These are phyloP conservation scores for Chanos chanos DNA, from an alignment of 2,797 vertebrate species.

Conservation along the genomic window DNA sequence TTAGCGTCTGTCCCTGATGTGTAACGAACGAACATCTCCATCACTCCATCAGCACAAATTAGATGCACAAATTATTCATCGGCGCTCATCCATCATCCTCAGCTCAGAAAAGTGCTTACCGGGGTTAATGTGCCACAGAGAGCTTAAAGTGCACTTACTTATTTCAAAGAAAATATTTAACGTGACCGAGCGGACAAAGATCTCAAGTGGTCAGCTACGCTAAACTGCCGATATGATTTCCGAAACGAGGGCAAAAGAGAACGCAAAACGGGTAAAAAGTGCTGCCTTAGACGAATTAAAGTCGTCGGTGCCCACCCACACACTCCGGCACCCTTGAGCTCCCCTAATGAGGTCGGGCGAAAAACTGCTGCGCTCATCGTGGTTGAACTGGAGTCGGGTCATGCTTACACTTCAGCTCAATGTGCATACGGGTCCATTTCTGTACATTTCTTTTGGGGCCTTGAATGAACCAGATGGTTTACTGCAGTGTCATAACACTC, in stretches of 20 bases:
- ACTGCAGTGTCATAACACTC: too few relatives aligned
- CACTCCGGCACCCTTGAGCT: background rate
- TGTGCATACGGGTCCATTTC: too few relatives aligned
- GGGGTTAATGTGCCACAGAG: slow-evolving; percentile 36
- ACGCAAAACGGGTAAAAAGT: slow-evolving; percentile 5
- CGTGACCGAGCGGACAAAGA: slow-evolving; percentile 7
- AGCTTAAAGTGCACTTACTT: slow-evolving; percentile 39
- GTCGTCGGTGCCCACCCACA: background rate
- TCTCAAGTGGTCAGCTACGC: slow-evolving; percentile 24
- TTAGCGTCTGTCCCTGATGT: background rate
- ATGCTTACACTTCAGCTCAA: too few relatives aligned
- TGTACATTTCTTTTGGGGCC: too few relatives aligned
- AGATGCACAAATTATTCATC: slow-evolving; percentile 52
- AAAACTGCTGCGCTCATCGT: too few relatives aligned
- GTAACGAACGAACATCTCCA: slow-evolving; percentile 27
- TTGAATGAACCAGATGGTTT: too few relatives aligned
- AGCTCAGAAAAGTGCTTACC: slow-evolving; percentile 39
- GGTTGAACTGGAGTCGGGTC: too few relatives aligned
- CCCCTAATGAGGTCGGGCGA: too few relatives aligned
- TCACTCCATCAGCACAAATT: slow-evolving; percentile 37
- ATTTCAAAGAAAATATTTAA: slow-evolving; percentile 46
- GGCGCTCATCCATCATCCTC: slow-evolving; percentile 25
- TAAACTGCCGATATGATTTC: slow-evolving; percentile 37
- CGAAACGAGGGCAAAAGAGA: slow-evolving; percentile 3
- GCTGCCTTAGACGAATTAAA: slow-evolving; percentile 14